A percentile compares a stretch with the other conserved stretches of the same genome.
These are phyloP conservation scores for Lymantria monacha DNA, from an alignment of 2,888 invertebrate species.

Conservation along the genomic window DNA sequence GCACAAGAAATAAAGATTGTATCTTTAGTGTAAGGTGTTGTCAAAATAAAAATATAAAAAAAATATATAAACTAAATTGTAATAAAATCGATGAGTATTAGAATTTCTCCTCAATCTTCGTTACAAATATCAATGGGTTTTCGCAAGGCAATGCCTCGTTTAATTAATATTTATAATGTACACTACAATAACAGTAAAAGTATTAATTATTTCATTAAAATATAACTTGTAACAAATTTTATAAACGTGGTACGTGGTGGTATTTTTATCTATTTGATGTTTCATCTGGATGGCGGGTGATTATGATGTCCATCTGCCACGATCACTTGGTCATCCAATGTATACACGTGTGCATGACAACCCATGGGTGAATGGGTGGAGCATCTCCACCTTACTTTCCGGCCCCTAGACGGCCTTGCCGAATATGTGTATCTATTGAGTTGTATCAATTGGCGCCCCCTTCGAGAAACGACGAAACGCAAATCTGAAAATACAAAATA, in stretches of 20 bases:
- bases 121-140: neutral
- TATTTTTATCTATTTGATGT: neutral
- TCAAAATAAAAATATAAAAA: too few species aligned
- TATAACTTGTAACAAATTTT: neutral
- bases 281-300: constrained; percentile 10
- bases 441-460: constrained; percentile 43
- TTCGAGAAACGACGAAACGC: constrained; percentile 34
- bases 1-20: too few species aligned
- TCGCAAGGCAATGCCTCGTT: neutral
- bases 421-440: constrained; percentile 44
- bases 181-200: neutral
- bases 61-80: too few species aligned
- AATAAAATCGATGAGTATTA: neutral
- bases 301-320: constrained; percentile 14
- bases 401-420: constrained; percentile 9
- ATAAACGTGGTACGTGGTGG: neutral
- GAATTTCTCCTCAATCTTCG: neutral
- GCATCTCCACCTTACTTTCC: constrained; percentile 11
- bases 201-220: neutral
- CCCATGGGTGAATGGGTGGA: constrained; percentile 9
- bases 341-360: constrained; percentile 14
- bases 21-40: too few species aligned
- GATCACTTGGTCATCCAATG: constrained; percentile 10
- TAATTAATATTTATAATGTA: neutral
- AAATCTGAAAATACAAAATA: neutral